Conservation (phyloP, 1,140 invertebrate genomes). For the Sarcophaga bullata region DNA sequence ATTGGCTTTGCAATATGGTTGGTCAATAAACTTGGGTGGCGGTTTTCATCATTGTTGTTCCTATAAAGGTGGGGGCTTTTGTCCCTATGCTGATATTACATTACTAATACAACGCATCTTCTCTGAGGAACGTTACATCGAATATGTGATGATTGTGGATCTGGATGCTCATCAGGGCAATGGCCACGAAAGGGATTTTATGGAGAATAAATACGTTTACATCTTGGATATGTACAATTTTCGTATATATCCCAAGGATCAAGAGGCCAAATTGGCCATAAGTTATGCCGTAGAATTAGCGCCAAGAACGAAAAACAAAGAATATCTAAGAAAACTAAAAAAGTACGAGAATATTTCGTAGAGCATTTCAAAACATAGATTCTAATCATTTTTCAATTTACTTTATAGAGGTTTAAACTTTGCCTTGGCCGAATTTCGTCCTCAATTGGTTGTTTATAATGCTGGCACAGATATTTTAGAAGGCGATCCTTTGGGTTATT, state of each 20-base stretch:
- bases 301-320: conserved; percentile 74
- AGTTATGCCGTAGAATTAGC: conserved; percentile 77
- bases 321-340: conserved; percentile 77
- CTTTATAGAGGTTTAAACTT: conserved; percentile 30
- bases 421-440: conserved; percentile 73
- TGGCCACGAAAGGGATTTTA: conserved; percentile 86
- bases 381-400: neutral
- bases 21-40: conserved; percentile 91
- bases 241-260: conserved; percentile 83
- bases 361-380: neutral
- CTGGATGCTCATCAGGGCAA: conserved; percentile 93
- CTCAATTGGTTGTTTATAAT: conserved; percentile 87
- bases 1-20: conserved; percentile 81
- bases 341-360: conserved; percentile 67
- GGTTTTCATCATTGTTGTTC: conserved; percentile 86
- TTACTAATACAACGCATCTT: conserved; percentile 78
- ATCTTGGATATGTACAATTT: conserved; percentile 90
- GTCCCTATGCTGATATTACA: conserved; percentile 89
- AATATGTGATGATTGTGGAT: conserved; percentile 86
- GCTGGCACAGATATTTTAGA: conserved; percentile 87
- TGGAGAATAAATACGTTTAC: conserved; percentile 77
- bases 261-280: conserved; percentile 78
- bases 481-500: conserved; percentile 79
- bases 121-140: conserved; percentile 68
- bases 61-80: conserved; percentile 83